phyloP scores from a whole-genome alignment of 92 coral and sea anemone genomes.

The Virgularia gustaviana region DNA sequence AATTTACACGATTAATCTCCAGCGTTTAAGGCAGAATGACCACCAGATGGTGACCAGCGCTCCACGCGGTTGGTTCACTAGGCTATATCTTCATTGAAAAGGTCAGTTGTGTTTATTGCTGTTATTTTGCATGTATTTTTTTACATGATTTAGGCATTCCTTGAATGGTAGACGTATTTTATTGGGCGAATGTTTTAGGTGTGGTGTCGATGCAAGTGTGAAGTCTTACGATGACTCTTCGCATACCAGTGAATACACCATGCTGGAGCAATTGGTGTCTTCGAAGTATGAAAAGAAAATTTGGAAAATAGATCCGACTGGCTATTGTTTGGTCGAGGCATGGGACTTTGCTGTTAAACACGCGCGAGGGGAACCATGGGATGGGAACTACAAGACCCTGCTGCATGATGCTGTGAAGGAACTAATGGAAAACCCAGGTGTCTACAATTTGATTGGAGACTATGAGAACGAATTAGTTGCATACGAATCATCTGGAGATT shows the following conservation, averaged over 20 bases:
- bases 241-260: neutral
- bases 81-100: too few species aligned
- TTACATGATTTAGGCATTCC: constrained; percentile 19
- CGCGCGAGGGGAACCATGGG: neutral
- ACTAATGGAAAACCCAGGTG: constrained; percentile 14
- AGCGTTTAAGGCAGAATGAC: too few species aligned
- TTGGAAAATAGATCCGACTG: constrained; percentile 7
- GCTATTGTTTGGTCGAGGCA: constrained; percentile 20
- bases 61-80: too few species aligned
- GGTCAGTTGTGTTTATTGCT: too few species aligned
- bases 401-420: neutral
- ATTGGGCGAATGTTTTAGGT: constrained; percentile 21
- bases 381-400: constrained; percentile 6
- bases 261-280: neutral
- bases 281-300: constrained; percentile 4
- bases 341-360: constrained; percentile 5
- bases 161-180: constrained; percentile 23
- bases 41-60: too few species aligned
- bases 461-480: constrained; percentile 3
- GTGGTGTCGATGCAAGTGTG: constrained; percentile 1
- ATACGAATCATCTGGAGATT: constrained; percentile 12
- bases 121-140: too few species aligned
- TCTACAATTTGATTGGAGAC: constrained; percentile 10
- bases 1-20: too few species aligned
- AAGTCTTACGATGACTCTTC: too few species aligned